Evolutionary conservation across 2,888 invertebrate genomes (phyloP).

Genomic region (Phaedon cochleariae): DNA sequence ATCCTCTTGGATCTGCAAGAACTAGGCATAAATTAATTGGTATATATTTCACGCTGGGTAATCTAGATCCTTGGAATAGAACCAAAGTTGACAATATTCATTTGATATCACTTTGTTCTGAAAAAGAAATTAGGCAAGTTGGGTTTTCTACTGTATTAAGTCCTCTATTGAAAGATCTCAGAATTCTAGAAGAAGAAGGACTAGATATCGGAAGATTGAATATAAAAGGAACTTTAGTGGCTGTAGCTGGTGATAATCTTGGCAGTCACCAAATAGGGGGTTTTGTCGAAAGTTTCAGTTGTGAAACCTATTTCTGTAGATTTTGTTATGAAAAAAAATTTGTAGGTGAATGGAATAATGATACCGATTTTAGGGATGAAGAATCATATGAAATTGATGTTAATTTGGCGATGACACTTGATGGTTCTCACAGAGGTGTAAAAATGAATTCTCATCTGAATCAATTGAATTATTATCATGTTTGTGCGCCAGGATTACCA

Average conservation of each 20-base stretch:
- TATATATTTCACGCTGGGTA: slow-evolving; percentile 48
- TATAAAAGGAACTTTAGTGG: slow-evolving; percentile 24
- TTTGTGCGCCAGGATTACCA: slow-evolving; percentile 39
- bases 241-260: neutral
- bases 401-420: neutral
- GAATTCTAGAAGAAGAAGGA: slow-evolving; percentile 42
- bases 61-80: slow-evolving; percentile 43
- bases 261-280: slow-evolving; percentile 6
- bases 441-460: neutral
- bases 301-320: neutral
- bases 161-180: slow-evolving; percentile 43
- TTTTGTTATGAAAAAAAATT: neutral
- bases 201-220: slow-evolving; percentile 33
- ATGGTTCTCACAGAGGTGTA: neutral
- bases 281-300: slow-evolving; percentile 1
- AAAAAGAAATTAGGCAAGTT: slow-evolving; percentile 44
- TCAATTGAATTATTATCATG: slow-evolving; percentile 13
- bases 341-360: neutral
- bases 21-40: slow-evolving; percentile 49
- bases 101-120: slow-evolving; percentile 47
- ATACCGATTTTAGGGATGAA: neutral
- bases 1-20: slow-evolving; percentile 48
- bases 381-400: slow-evolving; percentile 1
- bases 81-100: slow-evolving; percentile 45
- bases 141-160: slow-evolving; percentile 42